Evolutionary conservation across 2,113 vertebrate genomes (phyloP), one percentile per base, ranked within the genome.

Genomic region (Forbesichthys agassizii): DNA sequence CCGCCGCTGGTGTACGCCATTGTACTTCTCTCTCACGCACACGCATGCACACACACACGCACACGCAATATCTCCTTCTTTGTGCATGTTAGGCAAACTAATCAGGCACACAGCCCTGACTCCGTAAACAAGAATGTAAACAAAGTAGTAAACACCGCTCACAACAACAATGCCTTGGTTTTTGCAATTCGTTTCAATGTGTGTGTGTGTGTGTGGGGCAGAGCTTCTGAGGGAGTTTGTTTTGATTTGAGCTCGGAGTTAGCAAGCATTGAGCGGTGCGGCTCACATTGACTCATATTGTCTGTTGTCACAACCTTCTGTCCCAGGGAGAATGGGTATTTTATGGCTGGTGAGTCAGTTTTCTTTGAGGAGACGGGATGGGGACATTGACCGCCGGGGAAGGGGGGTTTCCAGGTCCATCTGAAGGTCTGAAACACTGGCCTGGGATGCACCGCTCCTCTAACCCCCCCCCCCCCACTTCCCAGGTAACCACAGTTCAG

Each of bases 281-380:
- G 36, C 36, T 7, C 7, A 42, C 0, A 4, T 48, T 9, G 58
- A 33, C 48, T 73, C 52, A 51, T 52, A 47, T 71, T 78, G 80
- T 82, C 64, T 48, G 68, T 75, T 73, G 80, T 81, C 69, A 70
- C 73, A 78, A 78, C 64, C 67, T 73, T 75, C 81, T 81, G 84
- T 89, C 86, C 83, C 87, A 65, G 79, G 81, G 86, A 73, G 74
- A 86, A 87, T 64, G n/a, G 51, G 82, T 88, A 89, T 88, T 84
- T 84, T 84, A 73, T 65, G 86, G 81, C 71, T 33, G 66, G 86
- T 68, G 85, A 1, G 20, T 20, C 71, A 36, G 33, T 53, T 89
- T 88, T 78, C 84, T 58, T 4, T 7, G 10, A 61, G 75, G 71
- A 79, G 78, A 75, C 71, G 48, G 56, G 64, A 65, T 20, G 20